Evolutionary conservation across 2,113 vertebrate genomes (phyloP), one percentile per base, ranked within the genome.

Genomic region (Spilogale gracilis): DNA sequence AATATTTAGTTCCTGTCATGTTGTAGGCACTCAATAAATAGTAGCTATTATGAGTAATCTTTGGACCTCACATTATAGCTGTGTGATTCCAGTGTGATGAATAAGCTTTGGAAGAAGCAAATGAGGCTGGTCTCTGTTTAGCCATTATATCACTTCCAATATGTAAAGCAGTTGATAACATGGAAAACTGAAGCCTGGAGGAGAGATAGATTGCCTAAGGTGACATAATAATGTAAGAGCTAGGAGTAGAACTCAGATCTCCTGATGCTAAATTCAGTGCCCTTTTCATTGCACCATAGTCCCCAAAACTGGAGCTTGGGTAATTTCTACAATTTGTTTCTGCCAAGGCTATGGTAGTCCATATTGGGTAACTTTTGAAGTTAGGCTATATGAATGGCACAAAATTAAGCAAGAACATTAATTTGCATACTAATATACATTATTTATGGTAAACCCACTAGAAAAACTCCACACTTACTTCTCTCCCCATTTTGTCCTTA

Each of bases 101-200:
- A 32, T 92, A 79, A 84, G 27, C 43, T 93, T 89, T 92, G 79
- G 50, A 96, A 90, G 27, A 96, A 93, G 82, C 17, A 94, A 97
- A 74, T 87, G 48, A 76, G 10, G 60, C 61, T 78, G 23, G 43
- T 71, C 14, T 91, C 69, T 92, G 48, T 81, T 61, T 81, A 95
- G 86, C 4, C 61, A 86, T 71, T 63, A 63, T 87, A 6, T 88
- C 54, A 88, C 52, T 93, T 93, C 82, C 18, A 89, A 54, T 96
- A 65, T 76, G 1, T 84, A 96, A 30, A 54, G 18, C 30, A 95
- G 21, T 83, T 92, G 43, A 45, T 96, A 86, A 43, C 38, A 80
- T 21, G 85, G 71, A 89, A 94, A 85, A 38, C 67, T 48, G 38
- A 97, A 81, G 14, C 48, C 73, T 38, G 58, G 56, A 63, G 4